A percentile compares a stretch with the other conserved stretches of the same genome.
Evolutionary conservation across 1,140 invertebrate genomes (phyloP).

Genomic region (Polypedilum pembai): DNA sequence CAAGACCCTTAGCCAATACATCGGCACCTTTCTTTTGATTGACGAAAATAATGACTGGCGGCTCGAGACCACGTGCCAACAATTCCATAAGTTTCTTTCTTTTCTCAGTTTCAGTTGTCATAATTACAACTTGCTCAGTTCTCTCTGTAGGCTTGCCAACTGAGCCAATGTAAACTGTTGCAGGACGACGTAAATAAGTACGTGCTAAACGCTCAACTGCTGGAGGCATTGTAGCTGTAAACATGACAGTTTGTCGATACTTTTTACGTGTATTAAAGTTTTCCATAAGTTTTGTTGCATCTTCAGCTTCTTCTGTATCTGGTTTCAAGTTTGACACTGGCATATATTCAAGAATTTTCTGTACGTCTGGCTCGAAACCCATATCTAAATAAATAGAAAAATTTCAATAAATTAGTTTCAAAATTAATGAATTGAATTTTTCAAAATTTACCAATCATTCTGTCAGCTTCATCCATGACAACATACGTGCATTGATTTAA

Average conservation of each 20-base stretch:
- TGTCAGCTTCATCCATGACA: slow-evolving; percentile 90
- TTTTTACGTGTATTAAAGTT: slow-evolving; percentile 98
- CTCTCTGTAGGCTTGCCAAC: slow-evolving; percentile 96
- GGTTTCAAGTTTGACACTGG: slow-evolving; percentile 98
- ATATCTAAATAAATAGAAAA: slow-evolving; percentile 57
- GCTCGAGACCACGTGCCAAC: slow-evolving; percentile 77
- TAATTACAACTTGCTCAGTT: slow-evolving; percentile 95
- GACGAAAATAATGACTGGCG: slow-evolving; percentile 98
- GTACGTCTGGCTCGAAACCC: slow-evolving; percentile 98
- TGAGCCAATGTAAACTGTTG: slow-evolving; percentile 98
- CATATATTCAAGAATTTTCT: slow-evolving; percentile 97
- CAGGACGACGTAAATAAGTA: slow-evolving; percentile 89
- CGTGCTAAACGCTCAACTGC: slow-evolving; percentile 93
- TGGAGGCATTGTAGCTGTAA: slow-evolving; percentile 99
- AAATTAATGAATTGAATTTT: too few species aligned
- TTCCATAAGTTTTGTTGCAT: slow-evolving; percentile 80
- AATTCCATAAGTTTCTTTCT: slow-evolving; percentile 83
- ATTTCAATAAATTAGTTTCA: too few species aligned
- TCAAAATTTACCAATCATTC: slow-evolving; percentile 71
- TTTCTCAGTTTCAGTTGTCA: slow-evolving; percentile 92
- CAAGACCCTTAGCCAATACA: slow-evolving; percentile 90
- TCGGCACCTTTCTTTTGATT: slow-evolving; percentile 99
- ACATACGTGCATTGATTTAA: slow-evolving; percentile 92
- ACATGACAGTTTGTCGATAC: slow-evolving; percentile 99
- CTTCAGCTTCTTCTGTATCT: slow-evolving; percentile 96